Evolutionary conservation across 1,140 invertebrate genomes (phyloP).

Genomic region (Lasaia peninsularis): DNA sequence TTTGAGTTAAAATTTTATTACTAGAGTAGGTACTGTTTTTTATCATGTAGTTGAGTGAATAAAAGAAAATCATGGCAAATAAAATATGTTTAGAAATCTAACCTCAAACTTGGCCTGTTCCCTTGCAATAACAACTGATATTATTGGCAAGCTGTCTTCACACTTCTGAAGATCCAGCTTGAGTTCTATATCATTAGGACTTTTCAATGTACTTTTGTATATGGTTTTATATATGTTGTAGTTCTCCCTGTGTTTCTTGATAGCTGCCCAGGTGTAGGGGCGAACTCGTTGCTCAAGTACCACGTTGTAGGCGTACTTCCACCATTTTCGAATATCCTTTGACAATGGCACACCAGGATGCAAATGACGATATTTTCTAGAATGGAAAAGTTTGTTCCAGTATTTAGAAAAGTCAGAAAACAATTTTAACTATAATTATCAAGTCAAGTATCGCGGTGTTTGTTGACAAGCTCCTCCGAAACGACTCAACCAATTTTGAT

Average conservation of each 20-base stretch:
- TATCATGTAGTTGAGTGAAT: neutral
- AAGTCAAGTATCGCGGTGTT: no score
- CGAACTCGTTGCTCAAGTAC: slow-evolving; percentile 84
- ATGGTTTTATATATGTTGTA: slow-evolving; percentile 85
- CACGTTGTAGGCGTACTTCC: slow-evolving; percentile 87
- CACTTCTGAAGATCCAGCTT: slow-evolving; percentile 85
- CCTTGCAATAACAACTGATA: slow-evolving; percentile 87
- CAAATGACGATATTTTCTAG: slow-evolving; percentile 77
- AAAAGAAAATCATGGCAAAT: neutral
- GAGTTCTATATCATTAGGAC: slow-evolving; percentile 85
- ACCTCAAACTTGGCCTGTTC: slow-evolving; percentile 86
- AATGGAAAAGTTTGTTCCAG: slow-evolving; percentile 24
- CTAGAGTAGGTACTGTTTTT: no score
- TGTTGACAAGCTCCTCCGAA: no score
- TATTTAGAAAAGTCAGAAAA: no score
- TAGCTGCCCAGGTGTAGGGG: slow-evolving; percentile 85
- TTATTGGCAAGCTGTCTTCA: slow-evolving; percentile 85
- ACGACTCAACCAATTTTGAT: no score
- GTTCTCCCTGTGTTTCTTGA: slow-evolving; percentile 83
- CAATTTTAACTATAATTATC: no score
- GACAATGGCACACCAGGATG: slow-evolving; percentile 72
- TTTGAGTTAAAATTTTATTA: no score
- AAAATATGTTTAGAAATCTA: slow-evolving; percentile 16
- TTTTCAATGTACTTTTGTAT: slow-evolving; percentile 84
- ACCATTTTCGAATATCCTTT: slow-evolving; percentile 81